A percentile compares a stretch with the other conserved stretches of the same genome.
These are phyloP conservation scores for Fregata magnificens DNA, from an alignment of 2,113 vertebrate species.

Conservation along the genomic window DNA sequence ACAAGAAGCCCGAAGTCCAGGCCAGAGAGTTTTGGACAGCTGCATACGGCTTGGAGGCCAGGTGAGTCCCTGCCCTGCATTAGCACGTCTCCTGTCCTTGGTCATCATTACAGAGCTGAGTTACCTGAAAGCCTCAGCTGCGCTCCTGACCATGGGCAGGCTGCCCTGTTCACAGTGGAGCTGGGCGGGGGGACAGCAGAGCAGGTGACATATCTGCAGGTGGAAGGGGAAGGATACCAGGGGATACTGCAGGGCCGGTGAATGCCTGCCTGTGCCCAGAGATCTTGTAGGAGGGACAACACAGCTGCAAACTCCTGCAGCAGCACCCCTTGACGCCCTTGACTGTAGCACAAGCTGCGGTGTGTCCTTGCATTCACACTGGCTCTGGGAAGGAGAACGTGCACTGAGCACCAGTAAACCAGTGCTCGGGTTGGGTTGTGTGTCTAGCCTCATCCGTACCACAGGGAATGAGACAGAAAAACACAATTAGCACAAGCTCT, in stretches of 20 bases:
- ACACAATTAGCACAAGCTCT: not conserved
- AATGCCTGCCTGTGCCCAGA: not conserved
- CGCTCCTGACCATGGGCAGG: not conserved
- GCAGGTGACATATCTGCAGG: not conserved
- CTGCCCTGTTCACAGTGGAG: not conserved
- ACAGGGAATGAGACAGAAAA: not conserved
- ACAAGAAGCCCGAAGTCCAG: not conserved
- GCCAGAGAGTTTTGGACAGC: not conserved
- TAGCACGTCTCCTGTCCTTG: not conserved
- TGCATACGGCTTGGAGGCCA: not conserved
- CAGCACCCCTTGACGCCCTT: not conserved
- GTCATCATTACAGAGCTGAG: not conserved
- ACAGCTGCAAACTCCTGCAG: not conserved
- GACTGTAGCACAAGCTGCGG: not conserved
- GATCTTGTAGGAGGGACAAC: not conserved
- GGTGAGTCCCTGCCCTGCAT: not conserved
- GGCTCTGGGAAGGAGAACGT: not conserved
- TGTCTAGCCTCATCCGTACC: not conserved
- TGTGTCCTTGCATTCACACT: not conserved
- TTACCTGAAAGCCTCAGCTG: not conserved
- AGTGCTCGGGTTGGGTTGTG: not conserved
- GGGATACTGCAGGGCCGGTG: not conserved
- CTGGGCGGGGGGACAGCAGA: not conserved
- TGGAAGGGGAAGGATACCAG: not conserved
- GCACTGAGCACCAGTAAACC: not conserved